Percentiles rank a stretch among this genome's conserved stretches.
phyloP scores from a whole-genome alignment of 2,113 vertebrate species.

The Centrocercus urophasianus region DNA sequence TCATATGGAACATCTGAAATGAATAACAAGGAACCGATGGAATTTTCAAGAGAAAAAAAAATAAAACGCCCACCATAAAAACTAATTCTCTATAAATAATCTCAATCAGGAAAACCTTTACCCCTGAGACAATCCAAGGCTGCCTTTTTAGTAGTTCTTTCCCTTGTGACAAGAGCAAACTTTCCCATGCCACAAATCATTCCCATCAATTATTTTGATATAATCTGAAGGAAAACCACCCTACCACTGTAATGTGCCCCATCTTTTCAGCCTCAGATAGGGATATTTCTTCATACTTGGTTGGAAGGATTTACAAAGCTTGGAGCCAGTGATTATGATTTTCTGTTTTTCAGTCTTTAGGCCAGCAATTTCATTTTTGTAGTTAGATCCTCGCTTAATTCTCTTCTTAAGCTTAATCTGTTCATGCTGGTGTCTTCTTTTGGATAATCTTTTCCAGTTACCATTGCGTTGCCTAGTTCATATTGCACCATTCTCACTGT shows the following conservation, averaged over 20 bases:
- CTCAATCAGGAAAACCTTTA: conserved; percentile 42
- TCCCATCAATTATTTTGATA: background rate
- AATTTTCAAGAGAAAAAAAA: conserved; percentile 52
- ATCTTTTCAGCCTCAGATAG: background rate
- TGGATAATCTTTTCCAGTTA: background rate
- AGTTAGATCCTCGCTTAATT: background rate
- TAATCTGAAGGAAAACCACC: background rate
- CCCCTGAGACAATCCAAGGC: conserved; percentile 13
- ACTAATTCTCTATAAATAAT: conserved; percentile 51
- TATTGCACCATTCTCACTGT: background rate
- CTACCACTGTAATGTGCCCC: background rate
- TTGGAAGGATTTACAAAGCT: background rate
- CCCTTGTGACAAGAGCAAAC: conserved; percentile 44
- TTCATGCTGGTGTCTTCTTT: background rate
- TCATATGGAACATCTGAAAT: conserved; percentile 49
- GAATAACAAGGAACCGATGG: background rate
- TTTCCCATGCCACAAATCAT: conserved; percentile 46
- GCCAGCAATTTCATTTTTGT: background rate
- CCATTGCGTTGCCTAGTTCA: background rate
- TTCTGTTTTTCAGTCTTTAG: background rate
- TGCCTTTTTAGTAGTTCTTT: conserved; percentile 52
- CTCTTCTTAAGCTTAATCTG: background rate
- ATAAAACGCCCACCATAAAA: conserved; percentile 46
- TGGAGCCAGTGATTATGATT: background rate
- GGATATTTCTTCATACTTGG: background rate